Evolutionary conservation across 2,113 vertebrate genomes (phyloP).

Genomic region (Marmota monax): DNA sequence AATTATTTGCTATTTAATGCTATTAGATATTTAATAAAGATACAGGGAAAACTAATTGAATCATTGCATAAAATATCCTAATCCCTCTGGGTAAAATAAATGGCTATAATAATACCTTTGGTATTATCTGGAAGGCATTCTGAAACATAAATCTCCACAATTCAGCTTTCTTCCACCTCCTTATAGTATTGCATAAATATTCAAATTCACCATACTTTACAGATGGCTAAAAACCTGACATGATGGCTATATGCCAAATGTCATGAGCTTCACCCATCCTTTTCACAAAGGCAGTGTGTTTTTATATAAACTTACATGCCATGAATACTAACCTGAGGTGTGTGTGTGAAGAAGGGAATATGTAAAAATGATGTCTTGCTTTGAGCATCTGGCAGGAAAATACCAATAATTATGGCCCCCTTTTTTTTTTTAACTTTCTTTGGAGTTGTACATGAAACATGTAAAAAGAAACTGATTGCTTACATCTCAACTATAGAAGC

Average conservation of each 20-base stretch:
- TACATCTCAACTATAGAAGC: constrained; percentile 52
- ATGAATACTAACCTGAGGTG: constrained; percentile 62
- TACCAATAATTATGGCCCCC: constrained; percentile 77
- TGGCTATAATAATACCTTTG: not conserved
- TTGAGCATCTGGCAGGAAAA: constrained; percentile 69
- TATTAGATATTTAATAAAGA: constrained; percentile 13
- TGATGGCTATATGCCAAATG: constrained; percentile 43
- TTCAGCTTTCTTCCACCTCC: not conserved
- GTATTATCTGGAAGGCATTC: constrained; percentile 15
- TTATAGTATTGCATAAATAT: constrained; percentile 52
- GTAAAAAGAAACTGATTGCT: constrained; percentile 70
- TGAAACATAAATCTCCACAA: constrained; percentile 60
- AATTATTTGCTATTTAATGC: constrained; percentile 16
- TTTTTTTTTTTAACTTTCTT: constrained; percentile 76
- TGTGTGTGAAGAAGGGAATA: constrained; percentile 58
- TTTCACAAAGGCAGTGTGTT: constrained; percentile 19
- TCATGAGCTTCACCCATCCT: not conserved
- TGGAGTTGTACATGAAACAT: constrained; percentile 28
- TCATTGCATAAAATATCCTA: not conserved
- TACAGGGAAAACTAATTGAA: not conserved
- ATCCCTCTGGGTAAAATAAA: not conserved
- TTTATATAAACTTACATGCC: constrained; percentile 51
- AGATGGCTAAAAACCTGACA: constrained; percentile 11
- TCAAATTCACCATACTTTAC: not conserved
- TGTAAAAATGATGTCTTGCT: constrained; percentile 69